phyloP scores from a whole-genome alignment of 2,888 invertebrate species.

The Scaptomyza polygonia region DNA sequence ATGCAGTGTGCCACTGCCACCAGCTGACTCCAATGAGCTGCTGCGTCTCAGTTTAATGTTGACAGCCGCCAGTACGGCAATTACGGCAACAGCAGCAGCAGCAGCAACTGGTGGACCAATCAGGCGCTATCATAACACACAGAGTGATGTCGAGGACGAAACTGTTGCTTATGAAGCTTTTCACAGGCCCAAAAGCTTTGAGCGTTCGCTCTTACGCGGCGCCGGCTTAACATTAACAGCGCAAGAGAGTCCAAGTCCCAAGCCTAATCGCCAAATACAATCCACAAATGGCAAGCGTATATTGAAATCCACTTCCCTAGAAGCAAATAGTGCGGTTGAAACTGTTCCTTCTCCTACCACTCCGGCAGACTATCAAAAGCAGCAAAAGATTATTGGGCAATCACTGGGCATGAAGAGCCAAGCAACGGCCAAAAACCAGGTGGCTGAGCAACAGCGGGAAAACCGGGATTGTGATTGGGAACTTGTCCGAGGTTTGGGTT shows the following conservation, averaged over 20 bases:
- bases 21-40: slow-evolving; percentile 81
- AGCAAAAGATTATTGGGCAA: slow-evolving; percentile 62
- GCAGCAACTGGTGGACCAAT: slow-evolving; percentile 71
- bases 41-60: slow-evolving; percentile 82
- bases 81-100: slow-evolving; percentile 62
- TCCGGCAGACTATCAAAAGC: slow-evolving; percentile 28
- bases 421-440: slow-evolving; percentile 60
- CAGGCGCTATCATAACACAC: slow-evolving; percentile 50
- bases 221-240: slow-evolving; percentile 70
- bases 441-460: slow-evolving; percentile 52
- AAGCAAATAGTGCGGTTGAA: slow-evolving; percentile 42
- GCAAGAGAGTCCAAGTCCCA: slow-evolving; percentile 60
- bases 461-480: slow-evolving; percentile 33
- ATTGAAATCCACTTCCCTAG: slow-evolving; percentile 75
- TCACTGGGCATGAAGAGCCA: slow-evolving; percentile 48
- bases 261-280: slow-evolving; percentile 44
- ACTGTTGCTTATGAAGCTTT: slow-evolving; percentile 83
- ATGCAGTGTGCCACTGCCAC: slow-evolving; percentile 81
- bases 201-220: slow-evolving; percentile 68
- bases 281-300: slow-evolving; percentile 62
- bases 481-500: slow-evolving; percentile 19
- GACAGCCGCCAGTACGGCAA: slow-evolving; percentile 81
- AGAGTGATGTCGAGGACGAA: slow-evolving; percentile 63
- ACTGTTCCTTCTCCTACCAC: slow-evolving; percentile 8
- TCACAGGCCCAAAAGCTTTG: slow-evolving; percentile 80